Evolutionary conservation across 2,113 vertebrate species (phyloP).

Genomic region (Anthoscopus minutus): DNA sequence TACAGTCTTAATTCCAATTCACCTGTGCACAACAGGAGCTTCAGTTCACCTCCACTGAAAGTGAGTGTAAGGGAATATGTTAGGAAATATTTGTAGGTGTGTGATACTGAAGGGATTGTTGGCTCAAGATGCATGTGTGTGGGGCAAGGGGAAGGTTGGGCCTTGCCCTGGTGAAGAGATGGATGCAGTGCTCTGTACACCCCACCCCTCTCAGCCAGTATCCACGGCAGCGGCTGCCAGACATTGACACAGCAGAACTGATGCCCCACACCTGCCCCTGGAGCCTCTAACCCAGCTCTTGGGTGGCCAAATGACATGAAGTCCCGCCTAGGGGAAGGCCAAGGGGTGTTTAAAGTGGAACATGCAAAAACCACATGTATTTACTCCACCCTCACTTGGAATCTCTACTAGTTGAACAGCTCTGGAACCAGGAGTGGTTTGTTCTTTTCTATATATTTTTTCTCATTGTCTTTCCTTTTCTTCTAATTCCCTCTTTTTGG

Average conservation of each 20-base stretch:
- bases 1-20: not conserved
- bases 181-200: no score
- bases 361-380: no score
- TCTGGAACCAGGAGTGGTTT: not conserved
- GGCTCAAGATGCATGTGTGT: not conserved
- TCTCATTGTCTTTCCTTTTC: not conserved
- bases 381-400: no score
- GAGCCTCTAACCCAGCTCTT: not conserved
- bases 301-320: not conserved
- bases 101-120: not conserved
- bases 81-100: not conserved
- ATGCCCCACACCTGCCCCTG: not conserved
- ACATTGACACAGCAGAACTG: not conserved
- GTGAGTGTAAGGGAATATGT: not conserved
- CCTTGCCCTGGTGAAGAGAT: not conserved
- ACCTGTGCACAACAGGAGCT: not conserved
- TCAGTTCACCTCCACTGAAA: not conserved
- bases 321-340: no score
- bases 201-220: not conserved
- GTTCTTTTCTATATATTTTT: not conserved
- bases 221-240: not conserved
- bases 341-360: not conserved
- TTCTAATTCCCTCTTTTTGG: not conserved
- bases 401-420: not conserved
- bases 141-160: accelerated